phyloP scores from a whole-genome alignment of 2,797 vertebrate genomes.

The Hoplostethus atlanticus region DNA sequence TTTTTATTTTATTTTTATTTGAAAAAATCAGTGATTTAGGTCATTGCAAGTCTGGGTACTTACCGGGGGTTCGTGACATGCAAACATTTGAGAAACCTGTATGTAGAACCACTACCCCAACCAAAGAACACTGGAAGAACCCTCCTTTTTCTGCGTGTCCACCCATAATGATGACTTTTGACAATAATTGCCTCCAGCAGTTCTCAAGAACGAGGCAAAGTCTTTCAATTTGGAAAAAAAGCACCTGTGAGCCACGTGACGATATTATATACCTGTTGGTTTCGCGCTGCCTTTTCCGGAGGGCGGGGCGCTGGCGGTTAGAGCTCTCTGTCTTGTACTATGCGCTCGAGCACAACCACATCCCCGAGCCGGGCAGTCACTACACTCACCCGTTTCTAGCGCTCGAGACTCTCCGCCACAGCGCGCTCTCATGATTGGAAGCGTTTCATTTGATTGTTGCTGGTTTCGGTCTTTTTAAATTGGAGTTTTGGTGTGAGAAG shows the following conservation, averaged over 20 bases:
- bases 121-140: too few species aligned
- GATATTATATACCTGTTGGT: slow-evolving; percentile 57
- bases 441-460: not conserved
- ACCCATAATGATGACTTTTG: too few species aligned
- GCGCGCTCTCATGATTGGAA: not conserved
- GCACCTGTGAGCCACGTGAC: slow-evolving; percentile 53
- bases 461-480: not conserved
- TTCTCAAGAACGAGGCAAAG: not conserved
- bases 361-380: slow-evolving; percentile 26
- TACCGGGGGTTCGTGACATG: too few species aligned
- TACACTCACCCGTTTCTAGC: slow-evolving; percentile 4
- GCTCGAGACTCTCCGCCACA: slow-evolving; percentile 9
- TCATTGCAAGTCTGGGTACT: too few species aligned
- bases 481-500: slow-evolving; percentile 14
- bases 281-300: slow-evolving; percentile 19
- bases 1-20: too few species aligned
- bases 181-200: too few species aligned
- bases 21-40: too few species aligned
- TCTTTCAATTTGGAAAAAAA: not conserved
- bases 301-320: slow-evolving; percentile 51
- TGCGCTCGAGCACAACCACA: slow-evolving; percentile 19
- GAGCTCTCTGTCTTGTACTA: not conserved
- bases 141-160: too few species aligned
- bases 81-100: too few species aligned
- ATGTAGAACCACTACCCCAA: too few species aligned